A percentile compares a stretch with the other conserved stretches of the same genome.
These are phyloP conservation scores for Coregonus suidteri DNA, from an alignment of 2,797 vertebrate species.

Conservation along the genomic window DNA sequence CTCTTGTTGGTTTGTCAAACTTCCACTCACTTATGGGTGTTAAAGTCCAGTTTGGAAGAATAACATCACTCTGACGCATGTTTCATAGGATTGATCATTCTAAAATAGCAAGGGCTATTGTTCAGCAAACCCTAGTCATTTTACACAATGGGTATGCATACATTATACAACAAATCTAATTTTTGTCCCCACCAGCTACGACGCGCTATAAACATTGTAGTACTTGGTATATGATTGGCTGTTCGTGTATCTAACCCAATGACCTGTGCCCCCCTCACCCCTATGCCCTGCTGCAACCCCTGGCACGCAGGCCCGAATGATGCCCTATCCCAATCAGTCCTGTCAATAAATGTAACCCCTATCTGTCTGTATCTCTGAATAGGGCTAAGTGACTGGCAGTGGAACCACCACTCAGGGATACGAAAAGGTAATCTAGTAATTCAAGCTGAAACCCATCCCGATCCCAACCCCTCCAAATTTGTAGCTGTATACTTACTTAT, in stretches of 20 bases:
- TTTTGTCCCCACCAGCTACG: neutral
- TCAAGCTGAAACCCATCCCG: slow-evolving; percentile 48
- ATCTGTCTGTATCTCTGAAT: slow-evolving; percentile 77
- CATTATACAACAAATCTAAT: too few relatives aligned
- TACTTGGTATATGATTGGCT: neutral
- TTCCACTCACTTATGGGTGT: neutral
- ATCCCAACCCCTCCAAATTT: slow-evolving; percentile 32
- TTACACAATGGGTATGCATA: neutral
- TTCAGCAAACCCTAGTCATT: neutral
- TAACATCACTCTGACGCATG: neutral
- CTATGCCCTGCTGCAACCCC: neutral
- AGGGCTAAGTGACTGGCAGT: slow-evolving; percentile 78
- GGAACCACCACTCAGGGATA: slow-evolving; percentile 75
- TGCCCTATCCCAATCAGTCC: slow-evolving; percentile 48
- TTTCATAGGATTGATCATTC: neutral
- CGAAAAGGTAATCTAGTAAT: slow-evolving; percentile 76
- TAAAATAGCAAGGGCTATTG: neutral
- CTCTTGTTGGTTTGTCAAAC: neutral
- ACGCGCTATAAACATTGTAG: neutral
- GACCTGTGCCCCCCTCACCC: neutral
- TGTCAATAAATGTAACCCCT: slow-evolving; percentile 51
- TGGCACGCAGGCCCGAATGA: slow-evolving; percentile 26
- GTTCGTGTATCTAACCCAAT: neutral
- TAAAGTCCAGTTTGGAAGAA: neutral
- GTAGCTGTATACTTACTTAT: slow-evolving; percentile 20